Conservation (phyloP, 2,888 invertebrate species). For the Xiphydria camelus region DNA sequence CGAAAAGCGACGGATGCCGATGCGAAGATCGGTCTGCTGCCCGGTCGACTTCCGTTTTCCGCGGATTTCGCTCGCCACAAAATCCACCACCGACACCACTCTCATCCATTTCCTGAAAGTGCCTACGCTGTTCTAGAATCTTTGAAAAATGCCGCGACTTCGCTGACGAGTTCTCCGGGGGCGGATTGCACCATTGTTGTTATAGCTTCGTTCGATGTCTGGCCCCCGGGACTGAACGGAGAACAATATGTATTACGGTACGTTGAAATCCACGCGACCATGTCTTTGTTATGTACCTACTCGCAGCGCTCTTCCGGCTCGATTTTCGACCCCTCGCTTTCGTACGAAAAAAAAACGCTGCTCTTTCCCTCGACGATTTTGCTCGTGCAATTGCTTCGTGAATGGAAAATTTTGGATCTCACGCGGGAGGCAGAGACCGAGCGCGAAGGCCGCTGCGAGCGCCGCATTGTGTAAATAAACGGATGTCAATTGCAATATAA, state of each 20-base stretch:
- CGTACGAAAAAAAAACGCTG: conserved; percentile 12
- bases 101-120: conserved; percentile 47
- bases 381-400: neutral
- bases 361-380: conserved; percentile 1
- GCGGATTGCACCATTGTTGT: conserved; percentile 16
- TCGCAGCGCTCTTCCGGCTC: conserved; percentile 19
- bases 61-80: no score
- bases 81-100: no score
- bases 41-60: no score
- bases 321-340: conserved; percentile 17
- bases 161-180: conserved; percentile 28
- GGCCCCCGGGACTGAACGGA: conserved; percentile 18
- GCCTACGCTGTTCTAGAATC: conserved; percentile 50
- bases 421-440: neutral
- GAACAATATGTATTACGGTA: conserved; percentile 4
- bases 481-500: conserved; percentile 47
- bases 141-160: conserved; percentile 27
- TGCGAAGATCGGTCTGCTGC: no score
- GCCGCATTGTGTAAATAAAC: conserved; percentile 39
- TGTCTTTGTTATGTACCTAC: conserved; percentile 13
- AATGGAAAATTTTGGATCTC: neutral
- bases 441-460: neutral
- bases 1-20: no score
- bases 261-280: conserved; percentile 5
- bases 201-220: conserved; percentile 18